Percentiles rank a stretch among this genome's conserved stretches.
phyloP scores from a whole-genome alignment of 2,888 invertebrate genomes.

The Ophion costatus region DNA sequence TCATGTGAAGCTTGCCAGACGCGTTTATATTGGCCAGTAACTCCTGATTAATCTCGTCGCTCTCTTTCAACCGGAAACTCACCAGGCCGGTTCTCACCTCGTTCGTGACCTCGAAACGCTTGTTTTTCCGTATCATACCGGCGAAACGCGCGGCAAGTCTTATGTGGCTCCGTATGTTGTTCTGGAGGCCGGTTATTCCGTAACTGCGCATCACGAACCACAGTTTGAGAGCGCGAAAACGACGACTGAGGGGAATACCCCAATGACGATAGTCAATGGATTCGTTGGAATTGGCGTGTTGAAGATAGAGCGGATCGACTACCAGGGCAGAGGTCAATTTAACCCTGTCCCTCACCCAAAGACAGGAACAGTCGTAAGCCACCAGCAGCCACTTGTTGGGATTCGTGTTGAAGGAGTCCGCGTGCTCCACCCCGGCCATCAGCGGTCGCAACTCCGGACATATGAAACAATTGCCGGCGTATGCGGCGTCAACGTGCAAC shows the following conservation, averaged over 20 bases:
- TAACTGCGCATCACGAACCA: conserved; percentile 95
- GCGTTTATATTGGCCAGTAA: conserved; percentile 92
- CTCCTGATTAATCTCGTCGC: conserved; percentile 90
- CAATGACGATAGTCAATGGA: conserved; percentile 92
- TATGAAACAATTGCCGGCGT: conserved; percentile 94
- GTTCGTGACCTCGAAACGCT: conserved; percentile 91
- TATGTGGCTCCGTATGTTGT: conserved; percentile 93
- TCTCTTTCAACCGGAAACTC: conserved; percentile 90
- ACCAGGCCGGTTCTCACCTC: conserved; percentile 91
- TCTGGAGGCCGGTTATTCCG: conserved; percentile 92
- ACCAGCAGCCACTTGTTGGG: conserved; percentile 95
- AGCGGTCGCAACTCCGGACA: conserved; percentile 91
- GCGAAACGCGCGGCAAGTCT: conserved; percentile 91
- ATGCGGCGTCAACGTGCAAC: conserved; percentile 95
- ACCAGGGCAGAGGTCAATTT: conserved; percentile 92
- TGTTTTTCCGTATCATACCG: conserved; percentile 87
- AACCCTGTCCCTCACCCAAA: conserved; percentile 92
- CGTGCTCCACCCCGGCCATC: conserved; percentile 89
- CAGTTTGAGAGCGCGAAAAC: conserved; percentile 93
- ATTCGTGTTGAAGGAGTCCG: conserved; percentile 94
- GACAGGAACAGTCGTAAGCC: conserved; percentile 93
- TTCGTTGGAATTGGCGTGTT: conserved; percentile 91
- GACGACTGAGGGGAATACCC: conserved; percentile 93
- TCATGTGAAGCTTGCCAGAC: conserved; percentile 94
- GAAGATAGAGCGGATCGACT: conserved; percentile 93